Evolutionary conservation across 2,888 invertebrate species (phyloP).

Genomic region (Tricholauxania praeusta): DNA sequence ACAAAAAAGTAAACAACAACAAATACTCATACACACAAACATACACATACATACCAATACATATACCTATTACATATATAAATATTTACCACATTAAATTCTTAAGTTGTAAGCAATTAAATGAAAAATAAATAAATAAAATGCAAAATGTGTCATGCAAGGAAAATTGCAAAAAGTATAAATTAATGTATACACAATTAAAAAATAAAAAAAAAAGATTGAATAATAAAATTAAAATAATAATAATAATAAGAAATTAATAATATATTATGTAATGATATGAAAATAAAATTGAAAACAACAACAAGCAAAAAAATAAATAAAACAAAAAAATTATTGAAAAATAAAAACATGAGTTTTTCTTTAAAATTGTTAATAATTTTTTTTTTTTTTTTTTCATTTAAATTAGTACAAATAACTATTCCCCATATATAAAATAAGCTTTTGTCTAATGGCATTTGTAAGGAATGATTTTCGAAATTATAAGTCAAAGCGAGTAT

Average conservation of each 20-base stretch:
- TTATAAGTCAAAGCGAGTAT: no score
- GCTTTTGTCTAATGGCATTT: no score
- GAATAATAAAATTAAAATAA: slow-evolving; percentile 57
- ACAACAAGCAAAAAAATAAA: background rate
- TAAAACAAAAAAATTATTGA: slow-evolving; percentile 1
- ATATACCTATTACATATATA: slow-evolving; percentile 21
- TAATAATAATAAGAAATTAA: slow-evolving; percentile 52
- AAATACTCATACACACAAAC: slow-evolving; percentile 3
- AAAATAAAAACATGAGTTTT: background rate
- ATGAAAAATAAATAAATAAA: background rate
- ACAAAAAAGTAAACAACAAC: slow-evolving; percentile 15
- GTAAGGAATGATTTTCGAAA: no score
- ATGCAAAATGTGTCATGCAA: background rate
- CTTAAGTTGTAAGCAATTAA: slow-evolving; percentile 23
- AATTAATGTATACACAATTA: slow-evolving; percentile 54
- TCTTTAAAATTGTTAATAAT: no score
- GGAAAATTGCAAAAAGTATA: slow-evolving; percentile 21
- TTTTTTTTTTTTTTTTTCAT: no score
- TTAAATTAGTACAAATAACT: no score
- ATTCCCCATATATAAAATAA: no score
- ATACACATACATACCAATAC: slow-evolving; percentile 25
- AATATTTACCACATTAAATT: slow-evolving; percentile 10
- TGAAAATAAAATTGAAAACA: slow-evolving; percentile 1
- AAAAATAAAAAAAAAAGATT: slow-evolving; percentile 46
- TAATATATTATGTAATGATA: slow-evolving; percentile 1